Percentiles rank a stretch among this genome's conserved stretches.
Evolutionary conservation across 1,140 invertebrate genomes (phyloP).

Genomic region (Drosophila suzukii): DNA sequence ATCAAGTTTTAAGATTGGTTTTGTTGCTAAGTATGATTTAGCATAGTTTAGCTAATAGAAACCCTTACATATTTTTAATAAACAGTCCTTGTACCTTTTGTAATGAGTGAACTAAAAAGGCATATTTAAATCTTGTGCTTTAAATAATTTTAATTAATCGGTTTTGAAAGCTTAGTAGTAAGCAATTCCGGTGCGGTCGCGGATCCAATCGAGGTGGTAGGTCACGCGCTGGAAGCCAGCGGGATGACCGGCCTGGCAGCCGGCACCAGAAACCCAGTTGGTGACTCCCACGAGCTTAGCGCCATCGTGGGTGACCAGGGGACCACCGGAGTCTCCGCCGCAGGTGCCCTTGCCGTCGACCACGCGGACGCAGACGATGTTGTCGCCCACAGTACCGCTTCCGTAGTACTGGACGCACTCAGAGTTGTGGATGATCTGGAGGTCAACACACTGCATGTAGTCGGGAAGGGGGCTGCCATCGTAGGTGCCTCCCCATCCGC

Average conservation of each 20-base stretch:
- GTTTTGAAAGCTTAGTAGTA: slow-evolving; percentile 17
- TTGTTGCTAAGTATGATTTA: no score
- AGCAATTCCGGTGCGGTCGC: slow-evolving; percentile 31
- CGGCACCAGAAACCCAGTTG: slow-evolving; percentile 47
- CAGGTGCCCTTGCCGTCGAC: slow-evolving; percentile 49
- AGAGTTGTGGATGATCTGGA: slow-evolving; percentile 43
- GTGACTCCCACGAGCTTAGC: slow-evolving; percentile 85
- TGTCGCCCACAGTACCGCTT: slow-evolving; percentile 21
- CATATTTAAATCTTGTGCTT: background rate
- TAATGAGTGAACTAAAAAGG: no score
- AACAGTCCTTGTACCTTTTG: no score
- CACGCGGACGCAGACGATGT: slow-evolving; percentile 47
- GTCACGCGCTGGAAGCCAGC: slow-evolving; percentile 43
- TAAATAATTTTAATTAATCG: slow-evolving; percentile 10
- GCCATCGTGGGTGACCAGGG: slow-evolving; percentile 82
- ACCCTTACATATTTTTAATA: no score
- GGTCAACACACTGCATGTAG: slow-evolving; percentile 33
- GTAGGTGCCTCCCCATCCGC: slow-evolving; percentile 50
- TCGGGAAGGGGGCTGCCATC: slow-evolving; percentile 41
- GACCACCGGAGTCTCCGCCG: slow-evolving; percentile 86
- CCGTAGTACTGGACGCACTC: slow-evolving; percentile 32
- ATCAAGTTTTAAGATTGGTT: no score
- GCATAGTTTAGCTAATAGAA: no score
- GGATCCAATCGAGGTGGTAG: slow-evolving; percentile 43
- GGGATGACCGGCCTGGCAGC: slow-evolving; percentile 29